Base-by-base conservation (phyloP, 2,797 vertebrate genomes). In the Anabas testudineus region DNA sequence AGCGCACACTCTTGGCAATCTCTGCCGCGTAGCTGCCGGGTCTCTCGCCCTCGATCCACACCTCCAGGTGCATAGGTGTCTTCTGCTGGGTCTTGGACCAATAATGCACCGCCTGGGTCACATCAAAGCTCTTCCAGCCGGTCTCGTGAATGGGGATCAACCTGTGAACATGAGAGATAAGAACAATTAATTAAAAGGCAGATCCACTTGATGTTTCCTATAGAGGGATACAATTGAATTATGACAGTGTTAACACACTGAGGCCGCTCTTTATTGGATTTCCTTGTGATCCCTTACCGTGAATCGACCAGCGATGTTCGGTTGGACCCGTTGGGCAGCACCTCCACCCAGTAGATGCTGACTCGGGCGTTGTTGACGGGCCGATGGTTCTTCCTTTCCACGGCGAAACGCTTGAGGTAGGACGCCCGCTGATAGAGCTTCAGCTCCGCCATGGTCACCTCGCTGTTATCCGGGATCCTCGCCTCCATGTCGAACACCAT, bases 51-150 rank as follows among this genome's bases (percentile, higher is more conserved):
- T 99, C 96, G 43, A 98, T 95, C 90, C 95, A 94, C 91, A 99
- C 95, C 93, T 97, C 96, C 87, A 99, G 94, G 78, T 97, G 88
- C 95, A 99, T 95, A 1, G 96, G 95, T 71, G 90, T 92, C 45
- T 48, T 86, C 71, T 88, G 90, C 70, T 89, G 87, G 22, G 81
- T 90, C 73, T 92, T 93, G 76, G 95, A 95, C 97, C 98, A 99
- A 90, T 96, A 96, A 56, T 95, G 96, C 80, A 99, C 95, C 0
- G 97, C 98, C 84, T 98, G 96, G 0, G 97, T 98, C 90, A 99
- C 97, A 62, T 99, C 98, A 71, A 99, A 97, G 92, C 95, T 95
- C 87, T 91, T 96, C 98, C 98, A 99, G 76, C 97, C 96, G 0
- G 94, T 94, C 71, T 96, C 95, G 18, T 93, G 91, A 70, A 97